Evolutionary conservation across 2,888 invertebrate genomes (phyloP), one percentile per base, ranked within the genome.

Genomic region (Aethes cnicana): DNA sequence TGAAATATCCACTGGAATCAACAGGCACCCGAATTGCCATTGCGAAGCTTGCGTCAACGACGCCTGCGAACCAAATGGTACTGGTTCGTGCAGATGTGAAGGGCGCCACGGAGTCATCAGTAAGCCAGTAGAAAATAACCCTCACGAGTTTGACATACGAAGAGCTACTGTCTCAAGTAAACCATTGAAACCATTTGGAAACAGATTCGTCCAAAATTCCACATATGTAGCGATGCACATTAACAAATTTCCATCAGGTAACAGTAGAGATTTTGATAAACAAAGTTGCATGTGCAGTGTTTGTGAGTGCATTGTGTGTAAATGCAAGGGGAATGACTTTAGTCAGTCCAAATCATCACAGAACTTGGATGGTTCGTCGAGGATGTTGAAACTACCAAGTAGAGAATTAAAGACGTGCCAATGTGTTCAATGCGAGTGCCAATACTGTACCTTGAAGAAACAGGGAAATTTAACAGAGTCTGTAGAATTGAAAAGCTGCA

Each of bases 61-160:
- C 23, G 50, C 61, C 1, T 77, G 80, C 53, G 65, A 68, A 42
- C 57, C 64, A 16, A 64, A 68, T 25, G 69, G 59, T n/a, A 57
- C 49, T 9, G 59, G 69, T 33, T 52, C 61, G 2, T 84, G 78
- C 56, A 66, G 57, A 43, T 83, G 80, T 58, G 69, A 71, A 30
- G 65, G 58, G 30, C 61, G 58, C 12, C 68, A 60, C n/a, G 67
- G 56, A 46, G 47, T 74, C 1, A 68, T 72, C 56, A 72, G 57
- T 18, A 83, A 81, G 64, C 72, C 76, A 3, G 57, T 74, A 12
- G 62, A 69, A 49, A 64, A 61, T 49, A 64, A 71, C 32, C 64
- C 54, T 35, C 61, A 66, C 26, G 74, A 81, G 55, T 77, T 68
- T 53, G 81, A 80, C 55, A 72, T 81, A 53, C 69, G 68, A 18